These are phyloP conservation scores for Hippoglossus hippoglossus DNA, from an alignment of 2,797 vertebrate species.

Conservation along the genomic window DNA sequence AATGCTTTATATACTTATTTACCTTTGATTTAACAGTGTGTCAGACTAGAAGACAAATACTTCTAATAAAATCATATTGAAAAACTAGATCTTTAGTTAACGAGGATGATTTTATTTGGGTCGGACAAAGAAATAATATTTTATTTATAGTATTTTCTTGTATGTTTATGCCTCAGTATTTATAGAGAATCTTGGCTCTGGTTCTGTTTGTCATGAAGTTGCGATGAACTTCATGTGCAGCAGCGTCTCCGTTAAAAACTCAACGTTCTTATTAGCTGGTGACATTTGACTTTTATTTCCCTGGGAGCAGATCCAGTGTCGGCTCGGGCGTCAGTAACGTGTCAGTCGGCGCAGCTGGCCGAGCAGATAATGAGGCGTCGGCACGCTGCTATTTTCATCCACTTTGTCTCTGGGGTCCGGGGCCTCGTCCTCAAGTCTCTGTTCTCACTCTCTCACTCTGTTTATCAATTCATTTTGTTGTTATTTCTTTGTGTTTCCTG, in stretches of 20 bases:
- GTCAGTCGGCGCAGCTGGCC: slow-evolving; percentile 57
- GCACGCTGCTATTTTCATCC: slow-evolving; percentile 67
- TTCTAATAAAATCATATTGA: too few species aligned
- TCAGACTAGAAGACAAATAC: too few species aligned
- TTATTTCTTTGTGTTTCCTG: background rate
- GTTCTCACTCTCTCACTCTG: background rate
- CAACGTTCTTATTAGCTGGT: background rate
- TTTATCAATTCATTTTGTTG: background rate
- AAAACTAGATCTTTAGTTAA: too few species aligned
- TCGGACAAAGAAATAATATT: too few species aligned
- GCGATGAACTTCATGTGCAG: background rate
- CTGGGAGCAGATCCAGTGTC: slow-evolving; percentile 53
- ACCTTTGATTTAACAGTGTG: too few species aligned
- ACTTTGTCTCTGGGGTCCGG: slow-evolving; percentile 59
- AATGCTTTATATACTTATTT: too few species aligned
- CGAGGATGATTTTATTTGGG: too few species aligned
- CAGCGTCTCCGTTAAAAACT: background rate
- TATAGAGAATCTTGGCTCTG: too few species aligned
- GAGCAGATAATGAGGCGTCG: slow-evolving; percentile 55
- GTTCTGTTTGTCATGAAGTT: background rate
- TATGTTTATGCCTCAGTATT: too few species aligned
- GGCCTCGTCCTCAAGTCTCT: slow-evolving; percentile 8
- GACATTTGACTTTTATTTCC: slow-evolving; percentile 59
- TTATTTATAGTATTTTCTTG: too few species aligned
- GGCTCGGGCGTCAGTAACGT: slow-evolving; percentile 43